Percentiles rank a stretch among this genome's conserved stretches.
These are phyloP conservation scores for Marmota monax DNA, from an alignment of 2,113 vertebrate genomes.

Conservation along the genomic window DNA sequence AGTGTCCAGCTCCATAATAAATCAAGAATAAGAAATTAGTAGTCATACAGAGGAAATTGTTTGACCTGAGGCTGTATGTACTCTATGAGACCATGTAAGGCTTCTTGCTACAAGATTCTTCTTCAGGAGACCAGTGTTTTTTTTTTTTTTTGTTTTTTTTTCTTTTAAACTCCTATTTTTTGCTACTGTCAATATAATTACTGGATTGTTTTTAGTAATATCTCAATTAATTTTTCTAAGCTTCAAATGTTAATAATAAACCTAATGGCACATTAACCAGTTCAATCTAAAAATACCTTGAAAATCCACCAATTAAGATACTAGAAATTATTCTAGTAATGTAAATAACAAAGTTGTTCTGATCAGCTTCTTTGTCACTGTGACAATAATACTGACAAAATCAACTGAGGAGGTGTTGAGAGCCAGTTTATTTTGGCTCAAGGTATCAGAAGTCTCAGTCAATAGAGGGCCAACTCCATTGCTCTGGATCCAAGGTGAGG, in stretches of 20 bases:
- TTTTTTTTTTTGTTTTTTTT: neutral
- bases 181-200: neutral
- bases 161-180: neutral
- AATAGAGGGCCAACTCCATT: too few relatives aligned
- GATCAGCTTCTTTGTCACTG: too few relatives aligned
- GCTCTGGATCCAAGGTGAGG: too few relatives aligned
- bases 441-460: too few relatives aligned
- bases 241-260: conserved; percentile 46
- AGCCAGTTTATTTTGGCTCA: too few relatives aligned
- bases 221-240: neutral
- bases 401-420: too few relatives aligned
- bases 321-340: neutral
- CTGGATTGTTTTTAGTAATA: neutral
- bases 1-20: neutral
- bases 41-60: neutral
- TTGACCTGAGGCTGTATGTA: neutral
- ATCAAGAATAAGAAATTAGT: conserved; percentile 20
- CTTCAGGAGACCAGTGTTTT: neutral
- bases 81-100: neutral
- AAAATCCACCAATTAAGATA: neutral
- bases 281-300: neutral
- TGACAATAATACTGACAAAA: too few relatives aligned
- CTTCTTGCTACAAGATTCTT: neutral
- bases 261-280: neutral
- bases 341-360: neutral